Conservation (phyloP, 2,888 invertebrate species). For the Baccha elongata region DNA sequence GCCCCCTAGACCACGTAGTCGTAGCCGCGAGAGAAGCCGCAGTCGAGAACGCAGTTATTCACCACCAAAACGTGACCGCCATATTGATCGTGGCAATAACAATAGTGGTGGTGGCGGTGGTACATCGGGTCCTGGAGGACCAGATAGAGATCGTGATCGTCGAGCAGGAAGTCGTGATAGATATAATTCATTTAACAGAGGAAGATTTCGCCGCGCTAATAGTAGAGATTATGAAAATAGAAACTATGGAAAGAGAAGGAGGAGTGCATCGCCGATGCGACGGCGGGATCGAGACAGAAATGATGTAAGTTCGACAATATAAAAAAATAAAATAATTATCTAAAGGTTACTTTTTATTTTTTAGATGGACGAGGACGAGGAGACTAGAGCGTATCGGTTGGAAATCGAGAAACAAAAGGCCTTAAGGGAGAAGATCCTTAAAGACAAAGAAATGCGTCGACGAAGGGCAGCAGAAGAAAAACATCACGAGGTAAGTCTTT, state of each 20-base stretch:
- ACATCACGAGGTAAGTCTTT: conserved; percentile 79
- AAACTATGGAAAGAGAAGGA: conserved; percentile 78
- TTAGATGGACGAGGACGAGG: conserved; percentile 83
- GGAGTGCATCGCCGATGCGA: conserved; percentile 79
- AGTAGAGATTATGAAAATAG: conserved; percentile 79
- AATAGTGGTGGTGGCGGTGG: conserved; percentile 65
- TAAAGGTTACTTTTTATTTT: conserved; percentile 24
- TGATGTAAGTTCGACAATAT: conserved; percentile 76
- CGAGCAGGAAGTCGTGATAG: conserved; percentile 75
- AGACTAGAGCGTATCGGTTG: conserved; percentile 82
- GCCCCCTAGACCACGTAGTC: conserved; percentile 76
- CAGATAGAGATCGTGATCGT: conserved; percentile 75
- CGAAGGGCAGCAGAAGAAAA: conserved; percentile 82
- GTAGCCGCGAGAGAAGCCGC: conserved; percentile 77
- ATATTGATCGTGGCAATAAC: conserved; percentile 68
- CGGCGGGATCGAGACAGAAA: conserved; percentile 77
- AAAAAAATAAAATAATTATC: no score
- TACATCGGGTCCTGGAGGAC: conserved; percentile 75
- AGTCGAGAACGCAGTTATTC: conserved; percentile 82
- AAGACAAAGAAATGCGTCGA: conserved; percentile 83
- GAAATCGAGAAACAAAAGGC: conserved; percentile 83
- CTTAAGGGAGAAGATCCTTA: conserved; percentile 82
- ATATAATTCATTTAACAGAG: conserved; percentile 72
- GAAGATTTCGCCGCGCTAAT: conserved; percentile 77
- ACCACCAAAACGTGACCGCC: conserved; percentile 77